These are phyloP conservation scores for Ypsolopha scabrella DNA, from an alignment of 2,888 invertebrate genomes.

Conservation along the genomic window DNA sequence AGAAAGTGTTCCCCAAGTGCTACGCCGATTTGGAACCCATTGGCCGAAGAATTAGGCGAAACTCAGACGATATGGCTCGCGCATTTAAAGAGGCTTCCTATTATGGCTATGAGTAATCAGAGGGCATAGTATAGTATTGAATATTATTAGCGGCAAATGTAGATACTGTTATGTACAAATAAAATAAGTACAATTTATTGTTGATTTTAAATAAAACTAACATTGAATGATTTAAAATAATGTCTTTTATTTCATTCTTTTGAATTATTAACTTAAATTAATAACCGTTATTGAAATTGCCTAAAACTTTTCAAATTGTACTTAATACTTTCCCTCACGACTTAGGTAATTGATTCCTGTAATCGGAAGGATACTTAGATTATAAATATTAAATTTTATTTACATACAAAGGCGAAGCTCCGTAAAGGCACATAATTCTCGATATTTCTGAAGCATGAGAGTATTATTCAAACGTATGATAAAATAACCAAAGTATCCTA, in stretches of 20 bases:
- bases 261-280: conserved; percentile 27
- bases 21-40: conserved; percentile 94
- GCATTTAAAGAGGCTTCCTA: conserved; percentile 82
- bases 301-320: not conserved
- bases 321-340: no score
- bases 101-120: conserved; percentile 78
- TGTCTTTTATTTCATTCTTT: conserved; percentile 65
- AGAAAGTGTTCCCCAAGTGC: conserved; percentile 91
- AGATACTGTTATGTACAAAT: conserved; percentile 12
- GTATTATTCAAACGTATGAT: no score
- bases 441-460: no score
- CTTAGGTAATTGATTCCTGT: no score
- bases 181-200: not conserved
- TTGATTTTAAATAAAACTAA: conserved; percentile 30
- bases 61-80: conserved; percentile 80
- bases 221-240: conserved; percentile 52
- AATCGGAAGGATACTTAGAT: not conserved
- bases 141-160: conserved; percentile 12
- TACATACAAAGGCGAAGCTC: not conserved
- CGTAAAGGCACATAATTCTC: not conserved
- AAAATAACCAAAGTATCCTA: no score
- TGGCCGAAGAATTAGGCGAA: conserved; percentile 80
- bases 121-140: conserved; percentile 5
- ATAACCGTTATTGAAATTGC: not conserved
- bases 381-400: not conserved